Evolutionary conservation across 2,888 invertebrate species (phyloP).

Genomic region (Aspidiotus rigidus): DNA sequence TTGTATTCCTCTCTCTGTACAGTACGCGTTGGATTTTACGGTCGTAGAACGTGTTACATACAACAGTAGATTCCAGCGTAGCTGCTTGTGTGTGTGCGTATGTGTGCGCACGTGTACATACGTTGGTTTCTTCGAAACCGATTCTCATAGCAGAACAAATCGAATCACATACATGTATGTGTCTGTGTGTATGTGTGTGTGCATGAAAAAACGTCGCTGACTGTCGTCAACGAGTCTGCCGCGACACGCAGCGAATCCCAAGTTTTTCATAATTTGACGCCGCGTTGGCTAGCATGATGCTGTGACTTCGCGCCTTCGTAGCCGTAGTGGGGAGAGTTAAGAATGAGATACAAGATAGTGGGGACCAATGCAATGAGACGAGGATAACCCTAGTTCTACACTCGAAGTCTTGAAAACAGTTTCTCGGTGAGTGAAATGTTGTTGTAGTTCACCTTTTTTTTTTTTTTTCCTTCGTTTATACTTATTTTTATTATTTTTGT

Average conservation of each 20-base stretch:
- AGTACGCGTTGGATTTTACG: background rate
- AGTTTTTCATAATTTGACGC: constrained; percentile 34
- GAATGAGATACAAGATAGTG: constrained; percentile 34
- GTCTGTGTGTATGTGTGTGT: background rate
- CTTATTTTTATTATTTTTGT: constrained; percentile 38
- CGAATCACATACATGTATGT: too few relatives aligned
- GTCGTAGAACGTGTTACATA: too few relatives aligned
- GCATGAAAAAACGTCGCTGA: background rate
- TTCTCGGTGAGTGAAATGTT: constrained; percentile 24
- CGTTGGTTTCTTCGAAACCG: too few relatives aligned
- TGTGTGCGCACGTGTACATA: background rate
- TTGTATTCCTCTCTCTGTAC: too few relatives aligned
- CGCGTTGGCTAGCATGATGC: constrained; percentile 34
- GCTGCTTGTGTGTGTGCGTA: constrained; percentile 1
- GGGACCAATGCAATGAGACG: constrained; percentile 25
- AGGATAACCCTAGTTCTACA: constrained; percentile 28
- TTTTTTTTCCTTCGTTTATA: constrained; percentile 42
- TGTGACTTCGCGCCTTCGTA: constrained; percentile 35
- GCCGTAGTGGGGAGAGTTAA: constrained; percentile 32
- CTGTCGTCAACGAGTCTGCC: background rate
- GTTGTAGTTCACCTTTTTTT: constrained; percentile 13
- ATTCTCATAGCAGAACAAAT: too few relatives aligned
- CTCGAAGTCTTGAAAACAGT: constrained; percentile 29
- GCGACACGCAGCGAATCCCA: background rate
- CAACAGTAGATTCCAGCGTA: background rate